Conservation (phyloP, 2,888 invertebrate species). For the Rhingia campestris region DNA sequence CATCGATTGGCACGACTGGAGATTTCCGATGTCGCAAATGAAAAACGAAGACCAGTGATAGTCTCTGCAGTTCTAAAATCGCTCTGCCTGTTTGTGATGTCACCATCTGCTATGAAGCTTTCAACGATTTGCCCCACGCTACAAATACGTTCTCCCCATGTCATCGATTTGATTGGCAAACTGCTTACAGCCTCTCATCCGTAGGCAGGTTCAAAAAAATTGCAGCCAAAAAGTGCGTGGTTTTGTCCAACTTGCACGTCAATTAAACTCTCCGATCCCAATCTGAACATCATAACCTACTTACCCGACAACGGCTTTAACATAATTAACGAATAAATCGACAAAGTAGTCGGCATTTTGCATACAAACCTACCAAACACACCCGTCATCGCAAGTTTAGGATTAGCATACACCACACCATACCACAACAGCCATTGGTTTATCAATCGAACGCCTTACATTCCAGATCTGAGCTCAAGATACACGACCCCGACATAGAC, state of each 20-base stretch:
- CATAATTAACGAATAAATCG: slow-evolving; percentile 42
- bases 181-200: neutral
- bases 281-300: slow-evolving; percentile 20
- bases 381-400: slow-evolving; percentile 41
- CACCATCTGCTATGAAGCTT: too few relatives aligned
- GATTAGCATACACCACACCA: neutral
- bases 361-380: slow-evolving; percentile 25
- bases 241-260: neutral
- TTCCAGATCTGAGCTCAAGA: slow-evolving; percentile 38
- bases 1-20: too few relatives aligned
- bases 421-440: neutral
- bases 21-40: too few relatives aligned
- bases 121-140: neutral
- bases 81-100: too few relatives aligned
- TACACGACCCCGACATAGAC: slow-evolving; percentile 11
- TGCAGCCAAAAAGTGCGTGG: neutral
- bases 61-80: too few relatives aligned
- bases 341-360: slow-evolving; percentile 43
- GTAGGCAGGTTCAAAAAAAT: neutral
- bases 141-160: slow-evolving; percentile 1
- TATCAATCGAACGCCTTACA: slow-evolving; percentile 47
- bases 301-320: slow-evolving; percentile 1
- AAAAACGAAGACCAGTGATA: too few relatives aligned
- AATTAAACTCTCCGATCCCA: neutral
- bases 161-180: neutral